Conservation (phyloP, 2,113 vertebrate species). For the Corapipo altera region DNA sequence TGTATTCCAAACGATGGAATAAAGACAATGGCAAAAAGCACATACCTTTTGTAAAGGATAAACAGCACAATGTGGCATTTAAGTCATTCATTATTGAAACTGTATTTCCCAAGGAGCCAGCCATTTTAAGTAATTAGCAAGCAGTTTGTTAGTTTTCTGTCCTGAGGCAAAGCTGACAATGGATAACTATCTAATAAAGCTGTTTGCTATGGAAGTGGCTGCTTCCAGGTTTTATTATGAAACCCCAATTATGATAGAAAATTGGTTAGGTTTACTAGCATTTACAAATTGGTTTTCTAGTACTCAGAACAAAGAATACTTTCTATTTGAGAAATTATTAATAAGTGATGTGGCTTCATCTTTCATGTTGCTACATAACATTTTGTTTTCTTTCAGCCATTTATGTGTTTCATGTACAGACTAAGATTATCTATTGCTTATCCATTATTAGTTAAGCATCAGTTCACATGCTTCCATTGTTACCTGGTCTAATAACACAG, state of each 20-base stretch:
- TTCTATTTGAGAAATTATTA: background rate
- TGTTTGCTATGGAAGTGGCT: background rate
- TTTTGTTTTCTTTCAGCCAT: background rate
- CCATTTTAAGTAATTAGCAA: background rate
- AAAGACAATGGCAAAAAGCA: background rate
- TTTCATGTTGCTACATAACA: background rate
- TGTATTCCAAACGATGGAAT: background rate
- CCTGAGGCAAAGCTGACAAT: background rate
- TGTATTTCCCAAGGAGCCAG: background rate
- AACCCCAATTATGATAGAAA: background rate
- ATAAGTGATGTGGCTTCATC: background rate
- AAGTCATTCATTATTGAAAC: background rate
- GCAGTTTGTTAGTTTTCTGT: background rate
- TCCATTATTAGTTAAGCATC: background rate
- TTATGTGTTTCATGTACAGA: background rate
- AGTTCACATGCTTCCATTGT: background rate
- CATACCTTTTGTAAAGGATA: background rate
- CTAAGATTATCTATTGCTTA: background rate
- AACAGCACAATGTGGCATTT: background rate
- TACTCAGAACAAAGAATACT: background rate
- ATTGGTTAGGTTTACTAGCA: background rate
- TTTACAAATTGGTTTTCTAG: background rate
- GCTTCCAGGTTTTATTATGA: background rate
- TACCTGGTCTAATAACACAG: background rate
- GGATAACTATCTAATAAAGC: background rate